These are phyloP conservation scores for Drosophila siamana DNA, from an alignment of 2,888 invertebrate genomes.

Conservation along the genomic window DNA sequence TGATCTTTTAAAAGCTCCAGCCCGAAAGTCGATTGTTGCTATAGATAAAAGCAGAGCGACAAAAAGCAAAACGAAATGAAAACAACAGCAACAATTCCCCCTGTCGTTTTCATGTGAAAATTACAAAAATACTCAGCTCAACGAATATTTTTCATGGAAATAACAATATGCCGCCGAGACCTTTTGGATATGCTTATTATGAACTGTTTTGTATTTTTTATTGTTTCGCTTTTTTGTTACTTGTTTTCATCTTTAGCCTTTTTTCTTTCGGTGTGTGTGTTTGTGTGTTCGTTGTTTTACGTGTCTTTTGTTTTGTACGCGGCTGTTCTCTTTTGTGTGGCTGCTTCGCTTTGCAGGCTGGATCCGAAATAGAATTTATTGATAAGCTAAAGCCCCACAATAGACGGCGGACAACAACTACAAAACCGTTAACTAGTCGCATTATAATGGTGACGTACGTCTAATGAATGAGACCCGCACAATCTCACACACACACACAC, in stretches of 20 bases:
- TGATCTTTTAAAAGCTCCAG: conserved; percentile 53
- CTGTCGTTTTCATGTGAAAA: conserved; percentile 22
- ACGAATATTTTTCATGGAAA: conserved; percentile 41
- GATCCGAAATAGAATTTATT: conserved; percentile 60
- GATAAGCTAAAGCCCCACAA: conserved; percentile 54
- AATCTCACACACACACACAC: conserved; percentile 22
- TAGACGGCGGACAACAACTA: conserved; percentile 18
- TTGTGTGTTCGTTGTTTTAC: conserved; percentile 7
- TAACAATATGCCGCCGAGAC: conserved; percentile 21
- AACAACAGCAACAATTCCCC: conserved; percentile 26
- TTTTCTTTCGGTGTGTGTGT: too few relatives aligned
- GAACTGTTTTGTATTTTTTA: conserved; percentile 13
- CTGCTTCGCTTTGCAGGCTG: conserved; percentile 27
- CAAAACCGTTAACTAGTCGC: conserved; percentile 43
- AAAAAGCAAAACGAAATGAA: conserved; percentile 16
- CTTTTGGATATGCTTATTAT: conserved; percentile 31
- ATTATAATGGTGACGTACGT: conserved; percentile 67
- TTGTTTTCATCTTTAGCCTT: conserved; percentile 1
- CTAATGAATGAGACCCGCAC: conserved; percentile 38
- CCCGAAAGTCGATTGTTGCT: conserved; percentile 43
- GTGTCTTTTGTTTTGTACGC: conserved; percentile 12
- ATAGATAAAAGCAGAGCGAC: conserved; percentile 36
- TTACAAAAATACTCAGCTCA: conserved; percentile 12
- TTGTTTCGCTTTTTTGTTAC: not conserved
- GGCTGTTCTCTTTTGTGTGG: conserved; percentile 29